A percentile compares a stretch with the other conserved stretches of the same genome.
Conservation (phyloP, 2,113 vertebrate genomes). For the Paracyprichromis sp. region DNA sequence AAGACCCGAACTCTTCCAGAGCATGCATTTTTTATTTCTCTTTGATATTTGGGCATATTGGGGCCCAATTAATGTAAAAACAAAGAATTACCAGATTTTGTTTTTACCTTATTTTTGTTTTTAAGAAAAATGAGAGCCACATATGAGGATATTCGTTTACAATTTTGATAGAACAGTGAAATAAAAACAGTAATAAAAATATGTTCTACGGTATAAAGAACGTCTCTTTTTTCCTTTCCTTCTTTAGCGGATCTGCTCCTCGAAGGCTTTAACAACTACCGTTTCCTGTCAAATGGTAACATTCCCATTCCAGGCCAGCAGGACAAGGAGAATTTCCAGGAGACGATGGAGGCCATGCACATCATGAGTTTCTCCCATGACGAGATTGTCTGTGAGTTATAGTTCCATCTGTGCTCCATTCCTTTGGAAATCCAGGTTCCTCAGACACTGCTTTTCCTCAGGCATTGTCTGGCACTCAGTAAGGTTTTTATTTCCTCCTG, state of each 20-base stretch:
- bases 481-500: not conserved
- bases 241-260: slow-evolving; percentile 85
- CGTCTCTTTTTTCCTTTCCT: not conserved
- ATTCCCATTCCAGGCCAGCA: slow-evolving; percentile 95
- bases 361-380: slow-evolving; percentile 98
- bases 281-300: slow-evolving; percentile 95
- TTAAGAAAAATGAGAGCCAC: not conserved
- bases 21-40: not conserved
- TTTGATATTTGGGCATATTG: not conserved
- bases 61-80: not conserved
- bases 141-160: not conserved
- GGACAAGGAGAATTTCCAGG: slow-evolving; percentile 98
- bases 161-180: not conserved
- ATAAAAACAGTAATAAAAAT: not conserved
- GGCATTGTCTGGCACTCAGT: not conserved
- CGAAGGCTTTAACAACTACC: slow-evolving; percentile 89
- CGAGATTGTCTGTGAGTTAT: slow-evolving; percentile 86
- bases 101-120: not conserved
- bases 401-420: not conserved
- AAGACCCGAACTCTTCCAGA: not conserved
- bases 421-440: not conserved
- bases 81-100: not conserved
- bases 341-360: slow-evolving; percentile 98
- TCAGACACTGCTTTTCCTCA: not conserved
- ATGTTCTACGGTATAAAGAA: not conserved